Evolutionary conservation across 1,140 invertebrate genomes (phyloP).

Genomic region (Venturia canescens): DNA sequence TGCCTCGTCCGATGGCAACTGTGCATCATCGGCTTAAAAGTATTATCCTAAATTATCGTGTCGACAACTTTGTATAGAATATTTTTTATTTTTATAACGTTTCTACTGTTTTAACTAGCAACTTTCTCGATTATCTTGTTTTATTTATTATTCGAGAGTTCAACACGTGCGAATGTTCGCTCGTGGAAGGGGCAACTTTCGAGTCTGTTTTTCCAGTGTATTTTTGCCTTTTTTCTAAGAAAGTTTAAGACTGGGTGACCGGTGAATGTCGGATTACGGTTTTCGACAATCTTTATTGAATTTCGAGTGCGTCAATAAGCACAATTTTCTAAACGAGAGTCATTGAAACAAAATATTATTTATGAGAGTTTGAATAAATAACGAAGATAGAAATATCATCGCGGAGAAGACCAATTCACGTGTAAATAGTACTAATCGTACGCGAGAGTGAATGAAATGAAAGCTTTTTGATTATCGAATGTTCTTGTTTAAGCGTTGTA

Average conservation of each 20-base stretch:
- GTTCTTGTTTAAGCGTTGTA: background rate
- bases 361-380: background rate
- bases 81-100: background rate
- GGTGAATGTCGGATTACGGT: too few relatives aligned
- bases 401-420: background rate
- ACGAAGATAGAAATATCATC: background rate
- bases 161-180: too few relatives aligned
- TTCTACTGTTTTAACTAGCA: background rate
- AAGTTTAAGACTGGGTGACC: too few relatives aligned
- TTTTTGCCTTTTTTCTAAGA: too few relatives aligned
- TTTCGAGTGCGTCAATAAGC: too few relatives aligned
- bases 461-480: slow-evolving; percentile 13
- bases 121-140: background rate
- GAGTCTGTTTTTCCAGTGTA: too few relatives aligned
- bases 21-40: slow-evolving; percentile 53
- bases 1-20: background rate
- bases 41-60: slow-evolving; percentile 55
- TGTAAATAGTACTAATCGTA: background rate
- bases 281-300: too few relatives aligned
- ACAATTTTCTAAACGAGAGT: too few relatives aligned
- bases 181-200: too few relatives aligned
- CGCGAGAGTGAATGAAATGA: background rate
- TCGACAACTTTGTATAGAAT: background rate
- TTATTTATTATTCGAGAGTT: slow-evolving; percentile 15
- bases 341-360: background rate